Conservation (phyloP, 2,888 invertebrate species). For the Chymomyza fuscimana region DNA sequence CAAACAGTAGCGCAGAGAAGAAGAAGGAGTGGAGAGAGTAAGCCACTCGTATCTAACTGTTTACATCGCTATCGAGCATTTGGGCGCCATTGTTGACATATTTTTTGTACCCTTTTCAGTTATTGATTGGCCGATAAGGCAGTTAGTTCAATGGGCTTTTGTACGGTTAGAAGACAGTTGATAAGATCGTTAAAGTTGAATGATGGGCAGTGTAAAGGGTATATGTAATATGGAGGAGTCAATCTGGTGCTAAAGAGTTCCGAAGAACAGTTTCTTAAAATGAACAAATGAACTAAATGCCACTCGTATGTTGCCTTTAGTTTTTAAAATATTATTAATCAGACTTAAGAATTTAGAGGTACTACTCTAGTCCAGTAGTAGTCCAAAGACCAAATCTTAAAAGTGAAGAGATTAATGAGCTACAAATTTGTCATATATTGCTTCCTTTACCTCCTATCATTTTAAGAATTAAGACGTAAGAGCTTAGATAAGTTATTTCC, state of each 20-base stretch:
- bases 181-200: conserved; percentile 30
- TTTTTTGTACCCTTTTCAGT: conserved; percentile 47
- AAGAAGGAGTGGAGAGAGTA: not conserved
- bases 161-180: conserved; percentile 33
- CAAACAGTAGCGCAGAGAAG: not conserved
- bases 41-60: conserved; percentile 44
- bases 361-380: too few species aligned
- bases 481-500: too few species aligned
- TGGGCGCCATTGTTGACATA: conserved; percentile 59
- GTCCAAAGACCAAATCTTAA: too few species aligned
- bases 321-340: too few species aligned
- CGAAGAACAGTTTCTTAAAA: too few species aligned
- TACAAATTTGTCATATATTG: too few species aligned
- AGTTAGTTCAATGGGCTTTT: conserved; percentile 30
- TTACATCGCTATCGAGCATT: conserved; percentile 38
- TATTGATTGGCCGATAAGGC: conserved; percentile 43
- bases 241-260: not conserved
- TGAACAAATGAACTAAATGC: not conserved
- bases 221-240: not conserved
- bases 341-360: too few species aligned
- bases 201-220: conserved; percentile 7
- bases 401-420: too few species aligned
- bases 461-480: too few species aligned
- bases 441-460: too few species aligned
- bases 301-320: too few species aligned